phyloP scores from a whole-genome alignment of 2,888 invertebrate genomes.

The Troides aeacus region DNA sequence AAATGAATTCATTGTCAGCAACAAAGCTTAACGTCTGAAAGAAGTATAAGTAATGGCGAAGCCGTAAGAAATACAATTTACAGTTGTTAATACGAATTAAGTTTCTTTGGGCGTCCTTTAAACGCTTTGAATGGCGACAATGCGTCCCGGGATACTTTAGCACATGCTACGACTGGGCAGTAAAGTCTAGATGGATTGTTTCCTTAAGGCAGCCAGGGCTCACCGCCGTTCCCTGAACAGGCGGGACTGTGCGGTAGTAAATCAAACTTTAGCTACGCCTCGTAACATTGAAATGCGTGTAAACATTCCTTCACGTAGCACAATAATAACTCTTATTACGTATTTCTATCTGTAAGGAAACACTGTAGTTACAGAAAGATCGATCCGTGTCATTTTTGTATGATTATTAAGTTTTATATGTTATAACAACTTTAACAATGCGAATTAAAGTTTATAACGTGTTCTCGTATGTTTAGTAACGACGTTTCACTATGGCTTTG shows the following conservation, averaged over 20 bases:
- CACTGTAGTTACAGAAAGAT: not conserved
- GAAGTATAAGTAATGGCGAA: not conserved
- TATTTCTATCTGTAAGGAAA: not conserved
- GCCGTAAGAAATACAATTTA: not conserved
- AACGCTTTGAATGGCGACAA: conserved; percentile 1
- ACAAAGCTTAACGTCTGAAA: no score
- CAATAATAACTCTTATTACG: not conserved
- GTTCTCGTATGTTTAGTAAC: no score
- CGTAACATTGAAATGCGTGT: conserved; percentile 15
- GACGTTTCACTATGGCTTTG: no score
- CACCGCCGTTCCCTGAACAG: conserved; percentile 13
- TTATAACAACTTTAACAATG: no score
- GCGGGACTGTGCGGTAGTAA: conserved; percentile 15
- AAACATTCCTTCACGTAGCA: conserved; percentile 6
- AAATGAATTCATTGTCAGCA: not conserved
- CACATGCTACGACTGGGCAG: conserved; percentile 18
- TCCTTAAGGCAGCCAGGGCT: conserved; percentile 14
- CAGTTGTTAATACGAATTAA: not conserved
- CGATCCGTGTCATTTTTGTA: not conserved
- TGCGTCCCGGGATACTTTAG: conserved; percentile 13
- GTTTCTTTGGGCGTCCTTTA: not conserved
- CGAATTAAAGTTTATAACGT: no score
- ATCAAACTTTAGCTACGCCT: conserved; percentile 22
- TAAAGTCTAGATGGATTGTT: conserved; percentile 28
- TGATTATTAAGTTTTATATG: no score